A percentile compares a stretch with the other conserved stretches of the same genome.
Evolutionary conservation across 2,113 vertebrate species (phyloP).

Genomic region (Oncorhynchus keta): DNA sequence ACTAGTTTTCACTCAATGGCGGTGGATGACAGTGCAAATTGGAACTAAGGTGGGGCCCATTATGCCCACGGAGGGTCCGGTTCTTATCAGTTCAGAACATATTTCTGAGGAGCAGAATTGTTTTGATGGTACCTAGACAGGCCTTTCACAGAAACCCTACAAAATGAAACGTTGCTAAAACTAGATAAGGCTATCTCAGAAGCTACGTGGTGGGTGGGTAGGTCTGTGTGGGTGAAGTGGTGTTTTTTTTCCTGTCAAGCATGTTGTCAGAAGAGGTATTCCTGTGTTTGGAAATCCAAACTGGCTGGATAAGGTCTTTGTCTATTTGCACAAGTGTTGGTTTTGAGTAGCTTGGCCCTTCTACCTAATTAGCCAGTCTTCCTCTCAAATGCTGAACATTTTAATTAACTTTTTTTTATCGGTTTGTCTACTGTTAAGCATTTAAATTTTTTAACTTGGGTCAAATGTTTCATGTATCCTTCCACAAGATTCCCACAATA

Average conservation of each 20-base stretch:
- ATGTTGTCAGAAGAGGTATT: slow-evolving; percentile 18
- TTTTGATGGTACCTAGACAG: slow-evolving; percentile 73
- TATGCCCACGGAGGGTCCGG: slow-evolving; percentile 58
- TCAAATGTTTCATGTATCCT: too few relatives aligned
- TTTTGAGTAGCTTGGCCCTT: slow-evolving; percentile 24
- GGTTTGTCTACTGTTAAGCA: background rate
- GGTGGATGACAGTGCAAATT: slow-evolving; percentile 50
- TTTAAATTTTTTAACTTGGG: background rate
- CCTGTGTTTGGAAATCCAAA: slow-evolving; percentile 10
- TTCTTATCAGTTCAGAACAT: slow-evolving; percentile 78
- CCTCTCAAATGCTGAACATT: slow-evolving; percentile 18
- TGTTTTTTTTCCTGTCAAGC: slow-evolving; percentile 40
- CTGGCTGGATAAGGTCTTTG: background rate
- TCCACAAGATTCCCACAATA: too few relatives aligned
- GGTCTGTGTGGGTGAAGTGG: slow-evolving; percentile 3
- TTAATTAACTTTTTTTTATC: background rate
- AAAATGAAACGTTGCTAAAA: slow-evolving; percentile 28
- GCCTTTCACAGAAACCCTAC: slow-evolving; percentile 44
- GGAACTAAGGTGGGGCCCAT: slow-evolving; percentile 72
- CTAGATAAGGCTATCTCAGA: background rate
- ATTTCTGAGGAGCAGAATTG: slow-evolving; percentile 73
- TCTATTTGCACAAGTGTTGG: slow-evolving; percentile 47
- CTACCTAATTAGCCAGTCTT: slow-evolving; percentile 41
- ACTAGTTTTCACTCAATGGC: slow-evolving; percentile 33
- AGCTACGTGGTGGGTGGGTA: background rate